phyloP scores from a whole-genome alignment of 2,888 invertebrate genomes.

The Halictus quadricinctus region DNA sequence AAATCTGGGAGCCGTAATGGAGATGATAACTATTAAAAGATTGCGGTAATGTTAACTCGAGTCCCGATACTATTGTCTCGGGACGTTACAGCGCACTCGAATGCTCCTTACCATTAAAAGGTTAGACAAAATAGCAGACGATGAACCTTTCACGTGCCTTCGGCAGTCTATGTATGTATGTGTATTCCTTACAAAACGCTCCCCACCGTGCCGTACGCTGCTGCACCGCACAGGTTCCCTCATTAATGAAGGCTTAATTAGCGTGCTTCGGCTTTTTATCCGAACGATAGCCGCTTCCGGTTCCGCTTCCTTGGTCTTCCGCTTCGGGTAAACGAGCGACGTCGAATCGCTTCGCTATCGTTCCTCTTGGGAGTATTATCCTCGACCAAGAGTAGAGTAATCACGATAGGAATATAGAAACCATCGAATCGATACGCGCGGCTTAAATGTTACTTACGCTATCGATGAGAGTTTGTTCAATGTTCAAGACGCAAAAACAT shows the following conservation, averaged over 20 bases:
- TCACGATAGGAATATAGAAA: slow-evolving; percentile 27
- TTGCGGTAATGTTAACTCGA: slow-evolving; percentile 2
- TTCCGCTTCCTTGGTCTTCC: slow-evolving; percentile 70
- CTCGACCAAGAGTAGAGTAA: slow-evolving; percentile 22
- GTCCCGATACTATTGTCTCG: not conserved
- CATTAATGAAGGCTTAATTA: slow-evolving; percentile 68
- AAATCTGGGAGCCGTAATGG: not conserved
- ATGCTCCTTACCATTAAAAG: slow-evolving; percentile 16
- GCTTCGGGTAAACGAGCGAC: slow-evolving; percentile 57
- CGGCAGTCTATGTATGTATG: slow-evolving; percentile 17
- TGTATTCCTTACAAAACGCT: slow-evolving; percentile 49
- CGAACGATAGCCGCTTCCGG: slow-evolving; percentile 73
- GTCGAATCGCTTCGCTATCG: slow-evolving; percentile 47
- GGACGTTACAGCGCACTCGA: not conserved
- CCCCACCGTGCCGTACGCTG: slow-evolving; percentile 34
- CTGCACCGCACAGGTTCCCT: slow-evolving; percentile 52
- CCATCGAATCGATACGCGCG: slow-evolving; percentile 34
- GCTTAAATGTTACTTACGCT: not conserved
- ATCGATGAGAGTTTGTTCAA: not conserved
- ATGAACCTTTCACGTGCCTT: slow-evolving; percentile 40
- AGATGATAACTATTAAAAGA: not conserved
- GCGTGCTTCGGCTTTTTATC: slow-evolving; percentile 66
- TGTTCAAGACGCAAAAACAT: not conserved
- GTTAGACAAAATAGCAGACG: slow-evolving; percentile 30
- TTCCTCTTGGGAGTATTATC: slow-evolving; percentile 43